Evolutionary conservation across 2,888 invertebrate species (phyloP).

Genomic region (Willowsia nigromaculata): DNA sequence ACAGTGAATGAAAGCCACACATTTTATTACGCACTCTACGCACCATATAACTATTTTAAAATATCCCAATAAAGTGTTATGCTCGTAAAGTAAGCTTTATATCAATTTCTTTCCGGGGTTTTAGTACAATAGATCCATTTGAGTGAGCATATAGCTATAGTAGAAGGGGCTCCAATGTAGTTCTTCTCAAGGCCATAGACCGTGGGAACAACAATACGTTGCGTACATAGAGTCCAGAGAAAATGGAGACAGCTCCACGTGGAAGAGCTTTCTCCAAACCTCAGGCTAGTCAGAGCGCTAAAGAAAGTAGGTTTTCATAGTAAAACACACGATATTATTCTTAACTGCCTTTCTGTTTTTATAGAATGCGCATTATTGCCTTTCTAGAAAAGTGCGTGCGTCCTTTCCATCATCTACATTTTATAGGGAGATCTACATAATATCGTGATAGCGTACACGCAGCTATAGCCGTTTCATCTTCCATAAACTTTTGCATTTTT

Average conservation of each 20-base stretch:
- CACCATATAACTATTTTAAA: not conserved
- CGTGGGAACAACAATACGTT: slow-evolving; percentile 58
- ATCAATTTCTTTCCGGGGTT: not conserved
- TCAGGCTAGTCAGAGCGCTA: not conserved
- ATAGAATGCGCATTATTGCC: not conserved
- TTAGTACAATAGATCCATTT: not conserved
- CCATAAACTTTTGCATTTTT: no score
- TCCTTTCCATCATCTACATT: not conserved
- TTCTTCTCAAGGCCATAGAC: slow-evolving; percentile 63
- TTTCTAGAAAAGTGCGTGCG: not conserved
- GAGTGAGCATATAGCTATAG: not conserved
- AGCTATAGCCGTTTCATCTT: no score
- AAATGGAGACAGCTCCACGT: slow-evolving; percentile 61
- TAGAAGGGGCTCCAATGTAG: not conserved
- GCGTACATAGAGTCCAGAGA: slow-evolving; percentile 45
- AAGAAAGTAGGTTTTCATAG: not conserved
- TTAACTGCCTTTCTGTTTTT: not conserved
- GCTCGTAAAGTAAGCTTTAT: not conserved
- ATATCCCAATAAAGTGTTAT: not conserved
- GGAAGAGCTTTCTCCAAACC: slow-evolving; percentile 48
- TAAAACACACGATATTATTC: not conserved
- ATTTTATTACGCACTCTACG: slow-evolving; percentile 12
- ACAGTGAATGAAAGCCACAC: not conserved
- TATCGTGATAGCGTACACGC: not conserved
- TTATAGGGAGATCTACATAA: not conserved